Base-by-base conservation (phyloP, 2,888 invertebrate species). In the Amblyteles armatorius region DNA sequence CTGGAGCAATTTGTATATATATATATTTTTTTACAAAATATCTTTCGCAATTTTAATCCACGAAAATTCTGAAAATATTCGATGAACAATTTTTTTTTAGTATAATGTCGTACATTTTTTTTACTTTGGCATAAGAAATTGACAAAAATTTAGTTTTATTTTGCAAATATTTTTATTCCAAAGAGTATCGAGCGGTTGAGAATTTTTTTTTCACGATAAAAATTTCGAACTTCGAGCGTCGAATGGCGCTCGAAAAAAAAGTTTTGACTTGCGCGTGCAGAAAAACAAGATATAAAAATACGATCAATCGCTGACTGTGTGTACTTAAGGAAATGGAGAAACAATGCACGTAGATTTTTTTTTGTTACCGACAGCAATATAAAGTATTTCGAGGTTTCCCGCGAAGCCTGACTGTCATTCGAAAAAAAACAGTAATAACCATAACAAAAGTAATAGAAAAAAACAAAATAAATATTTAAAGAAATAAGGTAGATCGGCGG, bases 291-390 rank as follows among this genome's bases (percentile, higher is more conserved):
- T 55, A 22, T 11, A 22, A 57, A 57, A 57, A 33, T 19, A 50
- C 16, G 55, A 77, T 63, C 4, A 9, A 40, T 26, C 29, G 19
- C 19, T 65, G 48, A 78, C 57, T 57, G 44, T 40, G 44, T 73
- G 79, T 74, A 83, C 73, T 83, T 83, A 74, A 82, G 19, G 19
- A 44, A 26, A 26, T 4, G 0, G 29, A 13, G 44, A 48, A 48
- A 48, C 44, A 16, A 48, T 48, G 44, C 13, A 48, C 3, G 13
- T 16, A 48, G 13, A 44, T 3, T 26, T 55, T 55, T 55, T 57
- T 26, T 22, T 57, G 19, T 19, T 55, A 26, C 11, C 57, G 57
- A 22, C 36, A 65, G 48, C 33, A 63, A 29, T 33, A 22, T 50
- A 52, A 22, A 29, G 48, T 65, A 76, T 50, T 65, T 57, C 22